These are phyloP conservation scores for Drosophila ohnishii DNA, from an alignment of 1,140 invertebrate species.

Conservation along the genomic window DNA sequence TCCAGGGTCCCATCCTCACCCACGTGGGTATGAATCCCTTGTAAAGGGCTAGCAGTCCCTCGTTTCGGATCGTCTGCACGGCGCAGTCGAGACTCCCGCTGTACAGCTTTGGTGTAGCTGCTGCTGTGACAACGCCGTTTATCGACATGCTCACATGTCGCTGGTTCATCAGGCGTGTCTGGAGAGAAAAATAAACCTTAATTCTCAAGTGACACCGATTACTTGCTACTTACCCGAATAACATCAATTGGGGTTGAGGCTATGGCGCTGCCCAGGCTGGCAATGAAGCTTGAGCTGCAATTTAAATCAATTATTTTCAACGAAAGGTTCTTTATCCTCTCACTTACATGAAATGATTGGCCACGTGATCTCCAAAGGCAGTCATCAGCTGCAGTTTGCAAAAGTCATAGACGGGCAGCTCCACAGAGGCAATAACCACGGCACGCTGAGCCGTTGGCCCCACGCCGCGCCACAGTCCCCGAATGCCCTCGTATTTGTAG, in stretches of 20 bases:
- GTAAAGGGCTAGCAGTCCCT: conserved; percentile 93
- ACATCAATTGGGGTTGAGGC: conserved; percentile 98
- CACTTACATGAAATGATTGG: conserved; percentile 94
- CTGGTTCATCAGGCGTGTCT: conserved; percentile 97
- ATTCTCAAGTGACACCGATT: background rate
- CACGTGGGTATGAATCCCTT: conserved; percentile 98
- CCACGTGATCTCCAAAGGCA: conserved; percentile 89
- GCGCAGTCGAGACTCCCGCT: conserved; percentile 95
- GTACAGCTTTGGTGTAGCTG: conserved; percentile 87
- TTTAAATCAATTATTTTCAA: conserved; percentile 4
- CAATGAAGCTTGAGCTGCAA: conserved; percentile 93
- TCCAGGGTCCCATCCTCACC: conserved; percentile 98
- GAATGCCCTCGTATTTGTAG: conserved; percentile 90
- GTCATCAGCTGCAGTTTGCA: conserved; percentile 91
- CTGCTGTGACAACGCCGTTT: conserved; percentile 82
- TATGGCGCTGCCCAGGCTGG: conserved; percentile 95
- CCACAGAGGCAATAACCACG: conserved; percentile 95
- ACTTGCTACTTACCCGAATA: conserved; percentile 89
- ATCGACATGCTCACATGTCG: conserved; percentile 85
- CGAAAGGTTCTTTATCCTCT: background rate
- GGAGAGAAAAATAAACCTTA: too few species aligned
- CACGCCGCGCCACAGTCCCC: conserved; percentile 95
- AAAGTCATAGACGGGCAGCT: conserved; percentile 96
- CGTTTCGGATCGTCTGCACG: conserved; percentile 85
- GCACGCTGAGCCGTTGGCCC: conserved; percentile 95